Evolutionary conservation across 1,140 invertebrate genomes (phyloP), one percentile per base, ranked within the genome.

Genomic region (Laupala kohalensis): DNA sequence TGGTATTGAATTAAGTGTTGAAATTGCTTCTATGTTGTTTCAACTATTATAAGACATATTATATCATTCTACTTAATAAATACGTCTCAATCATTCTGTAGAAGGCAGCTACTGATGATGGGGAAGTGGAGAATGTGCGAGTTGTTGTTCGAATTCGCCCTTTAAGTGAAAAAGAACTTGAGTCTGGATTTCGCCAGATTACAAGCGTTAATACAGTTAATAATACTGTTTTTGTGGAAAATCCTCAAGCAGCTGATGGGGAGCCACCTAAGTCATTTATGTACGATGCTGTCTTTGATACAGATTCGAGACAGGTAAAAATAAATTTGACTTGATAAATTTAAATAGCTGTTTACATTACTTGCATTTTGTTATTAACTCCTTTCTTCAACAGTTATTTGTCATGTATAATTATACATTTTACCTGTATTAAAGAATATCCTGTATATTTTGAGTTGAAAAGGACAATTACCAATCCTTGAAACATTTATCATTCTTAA

Each of bases 61-160:
- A n/a, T n/a, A n/a, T n/a, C n/a, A n/a, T n/a, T n/a, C n/a, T n/a
- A n/a, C n/a, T n/a, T n/a, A n/a, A n/a, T n/a, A n/a, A n/a, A n/a
- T n/a, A n/a, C n/a, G n/a, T n/a, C n/a, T n/a, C n/a, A n/a, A n/a
- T n/a, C n/a, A n/a, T n/a, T n/a, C n/a, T n/a, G n/a, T n/a, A n/a
- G n/a, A n/a, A n/a, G n/a, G n/a, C n/a, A n/a, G n/a, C n/a, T n/a
- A n/a, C n/a, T n/a, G 65, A 70, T 6, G 72, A 73, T 15, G 74
- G 72, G 13, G 75, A 77, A 30, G 74, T 74, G 4, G 85, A 86
- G 73, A 87, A 86, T 76, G 84, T 86, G 64, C 86, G 92, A 73
- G 95, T 97, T 30, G 92, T 95, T 27, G 91, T 97, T 23, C 85
- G 95, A 72, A 89, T 94, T 73, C 86, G 95, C 70, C 95, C 95